Conservation (phyloP, 2,113 vertebrate genomes). For the Antennarius striatus region DNA sequence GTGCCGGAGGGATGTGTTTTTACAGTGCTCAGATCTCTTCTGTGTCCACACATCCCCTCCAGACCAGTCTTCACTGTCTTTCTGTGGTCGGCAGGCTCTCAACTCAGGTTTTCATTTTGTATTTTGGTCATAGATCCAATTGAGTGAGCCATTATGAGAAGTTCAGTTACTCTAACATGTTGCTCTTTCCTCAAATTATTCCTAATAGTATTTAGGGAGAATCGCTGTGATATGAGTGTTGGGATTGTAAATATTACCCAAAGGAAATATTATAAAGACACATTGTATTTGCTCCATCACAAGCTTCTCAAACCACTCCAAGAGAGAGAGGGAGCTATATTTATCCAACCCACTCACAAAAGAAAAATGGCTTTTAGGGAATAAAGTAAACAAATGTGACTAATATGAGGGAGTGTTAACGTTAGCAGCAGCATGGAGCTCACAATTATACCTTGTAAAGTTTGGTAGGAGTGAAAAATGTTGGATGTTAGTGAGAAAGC, state of each 20-base stretch:
- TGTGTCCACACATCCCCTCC: slow-evolving; percentile 69
- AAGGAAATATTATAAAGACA: slow-evolving; percentile 73
- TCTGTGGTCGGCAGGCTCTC: slow-evolving; percentile 61
- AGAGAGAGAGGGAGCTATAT: slow-evolving; percentile 45
- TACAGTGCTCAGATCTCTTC: slow-evolving; percentile 84
- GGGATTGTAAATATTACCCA: slow-evolving; percentile 74
- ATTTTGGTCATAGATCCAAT: slow-evolving; percentile 74
- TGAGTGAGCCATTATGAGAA: slow-evolving; percentile 71
- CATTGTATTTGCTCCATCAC: slow-evolving; percentile 65
- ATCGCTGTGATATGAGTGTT: slow-evolving; percentile 70
- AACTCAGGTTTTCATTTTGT: slow-evolving; percentile 69
- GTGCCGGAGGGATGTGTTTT: slow-evolving; percentile 96
- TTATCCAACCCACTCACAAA: slow-evolving; percentile 63
- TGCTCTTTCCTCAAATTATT: slow-evolving; percentile 74
- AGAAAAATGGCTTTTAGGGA: slow-evolving; percentile 61
- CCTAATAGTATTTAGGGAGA: slow-evolving; percentile 71
- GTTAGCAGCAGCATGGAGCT: slow-evolving; percentile 44
- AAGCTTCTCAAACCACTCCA: slow-evolving; percentile 35
- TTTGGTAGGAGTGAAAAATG: slow-evolving; percentile 18
- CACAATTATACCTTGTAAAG: slow-evolving; percentile 47
- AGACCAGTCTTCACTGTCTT: slow-evolving; percentile 62
- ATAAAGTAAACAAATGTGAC: slow-evolving; percentile 69
- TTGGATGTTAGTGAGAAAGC: slow-evolving; percentile 16
- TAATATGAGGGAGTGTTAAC: slow-evolving; percentile 67
- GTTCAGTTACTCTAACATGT: slow-evolving; percentile 58